Base-by-base conservation (phyloP, 2,888 invertebrate species). In the Muschampia staudingeri region DNA sequence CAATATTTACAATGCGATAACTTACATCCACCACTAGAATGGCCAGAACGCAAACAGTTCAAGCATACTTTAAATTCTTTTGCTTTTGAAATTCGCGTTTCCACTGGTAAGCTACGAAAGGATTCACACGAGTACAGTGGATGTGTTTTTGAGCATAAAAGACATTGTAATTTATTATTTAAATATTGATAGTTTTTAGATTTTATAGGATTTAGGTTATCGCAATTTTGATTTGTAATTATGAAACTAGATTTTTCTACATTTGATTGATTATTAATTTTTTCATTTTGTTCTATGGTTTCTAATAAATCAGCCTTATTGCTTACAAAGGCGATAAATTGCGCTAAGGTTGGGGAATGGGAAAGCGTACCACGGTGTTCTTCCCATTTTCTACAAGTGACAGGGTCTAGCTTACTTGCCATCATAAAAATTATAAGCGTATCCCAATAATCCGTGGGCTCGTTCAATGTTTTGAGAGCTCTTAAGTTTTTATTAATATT, bases 1-100 rank as follows among this genome's bases (percentile, higher is more conserved):
- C 89, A 90, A 65, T 86, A 84, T 65, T 84, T 86, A 52, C 88
- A 90, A 69, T 78, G 84, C 2, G 83, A 56, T 9, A 87, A 56
- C 11, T 52, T 79, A 37, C 88, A 90, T 4, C 71, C 42, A 61
- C 75, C 56, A 16, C 61, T 61, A 3, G 3, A 8, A 72, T 87
- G 86, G 12, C 87, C 85, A 12, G 70, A 52, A 37, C 85, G 85
- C 44, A 85, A 80, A 44, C 84, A 86, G 40, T 85, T 85, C 9
- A 70, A 16, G 72, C 86, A 87, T 79, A 83, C 86, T 76, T 86
- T 85, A 42, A 83, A 78, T 25, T 72, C 70, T 56, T 86, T 85
- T 9, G 81, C 84, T 56, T 85, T 86, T 70, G 81, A 44, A 25
- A 85, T 76, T 65, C 81, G 80, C 48, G n/a, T 11, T n/a, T 70